Conservation (phyloP, 2,113 vertebrate genomes). For the Perca fluviatilis region DNA sequence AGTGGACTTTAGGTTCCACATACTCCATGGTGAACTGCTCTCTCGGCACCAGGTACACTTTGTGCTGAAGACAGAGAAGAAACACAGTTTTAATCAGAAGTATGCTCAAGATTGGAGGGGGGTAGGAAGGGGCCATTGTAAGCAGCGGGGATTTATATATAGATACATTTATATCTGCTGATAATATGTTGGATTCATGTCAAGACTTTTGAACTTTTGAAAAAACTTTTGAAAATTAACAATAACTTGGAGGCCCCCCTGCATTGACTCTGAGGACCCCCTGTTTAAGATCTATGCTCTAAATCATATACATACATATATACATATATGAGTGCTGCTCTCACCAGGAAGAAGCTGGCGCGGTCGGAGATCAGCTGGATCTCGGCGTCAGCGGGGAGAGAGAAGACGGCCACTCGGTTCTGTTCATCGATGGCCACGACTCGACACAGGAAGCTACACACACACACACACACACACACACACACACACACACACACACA, state of each 20-base stretch:
- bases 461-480: slow-evolving; percentile 18
- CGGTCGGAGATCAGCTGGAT: slow-evolving; percentile 87
- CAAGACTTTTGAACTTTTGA: too few relatives aligned
- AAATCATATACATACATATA: too few relatives aligned
- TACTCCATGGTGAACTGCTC: slow-evolving; percentile 89
- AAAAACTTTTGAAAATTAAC: too few relatives aligned
- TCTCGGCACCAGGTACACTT: slow-evolving; percentile 88
- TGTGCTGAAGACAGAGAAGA: slow-evolving; percentile 82
- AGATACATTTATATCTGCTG: too few relatives aligned
- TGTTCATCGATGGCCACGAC: slow-evolving; percentile 86
- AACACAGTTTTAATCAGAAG: neutral
- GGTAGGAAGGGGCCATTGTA: too few relatives aligned
- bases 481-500: slow-evolving; percentile 12
- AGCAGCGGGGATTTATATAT: too few relatives aligned
- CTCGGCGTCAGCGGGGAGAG: slow-evolving; percentile 84
- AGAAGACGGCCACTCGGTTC: slow-evolving; percentile 86
- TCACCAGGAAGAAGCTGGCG: slow-evolving; percentile 92
- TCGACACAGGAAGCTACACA: slow-evolving; percentile 91
- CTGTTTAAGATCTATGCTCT: too few relatives aligned
- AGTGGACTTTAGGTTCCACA: slow-evolving; percentile 88
- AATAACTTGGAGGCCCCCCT: too few relatives aligned
- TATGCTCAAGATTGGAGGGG: neutral
- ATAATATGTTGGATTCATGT: too few relatives aligned
- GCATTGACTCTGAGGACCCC: too few relatives aligned
- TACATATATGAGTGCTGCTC: neutral